Base-by-base conservation (phyloP, 2,113 vertebrate species). In the Entelurus aequoreus region DNA sequence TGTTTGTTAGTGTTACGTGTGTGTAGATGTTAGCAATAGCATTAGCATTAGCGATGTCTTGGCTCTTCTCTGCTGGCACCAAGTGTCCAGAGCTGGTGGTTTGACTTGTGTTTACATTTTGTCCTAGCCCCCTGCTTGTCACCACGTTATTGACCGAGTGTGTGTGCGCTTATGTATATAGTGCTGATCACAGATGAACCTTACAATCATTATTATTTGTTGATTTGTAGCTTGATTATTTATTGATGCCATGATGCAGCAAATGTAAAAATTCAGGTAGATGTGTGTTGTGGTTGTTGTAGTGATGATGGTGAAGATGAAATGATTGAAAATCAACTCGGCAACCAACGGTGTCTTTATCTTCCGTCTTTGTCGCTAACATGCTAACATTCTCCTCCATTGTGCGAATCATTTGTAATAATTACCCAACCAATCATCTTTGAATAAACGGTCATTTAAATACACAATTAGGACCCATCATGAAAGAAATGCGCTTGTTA, bases 91-190 rank as follows among this genome's bases (percentile, higher is more conserved):
- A 16, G 8, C 38, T 40, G 40, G 15, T 44, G 55, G 40, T 40
- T 12, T 44, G 35, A 54, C 53, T 28, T 11, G 36, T 6, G 37
- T 40, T 40, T 56, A 56, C 54, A 56, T 40, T 56, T 40, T 42
- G 37, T n/a, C 42, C 42, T 11, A 9, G 10, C 42, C 42, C 42
- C 42, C 42, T 4, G 10, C 42, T 12, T 46, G 42, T 8, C 13
- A 53, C 5, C 13, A 8, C 3, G 35, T 36, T 12, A 12, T 1
- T 40, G 14, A 38, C 42, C 12, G 56, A 44, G 19, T 14, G 48
- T 16, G 49, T 48, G 63, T 50, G 77, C 80, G 70, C 60, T 80
- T 49, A 68, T 81, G 80, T 84, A 88, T 84, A 86, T 85, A 83
- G 42, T 79, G 66, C 62, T 79, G 74, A 64, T 75, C 69, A 71